These are phyloP conservation scores for Ranitomeya variabilis DNA, from an alignment of 2,113 vertebrate species.

Conservation along the genomic window DNA sequence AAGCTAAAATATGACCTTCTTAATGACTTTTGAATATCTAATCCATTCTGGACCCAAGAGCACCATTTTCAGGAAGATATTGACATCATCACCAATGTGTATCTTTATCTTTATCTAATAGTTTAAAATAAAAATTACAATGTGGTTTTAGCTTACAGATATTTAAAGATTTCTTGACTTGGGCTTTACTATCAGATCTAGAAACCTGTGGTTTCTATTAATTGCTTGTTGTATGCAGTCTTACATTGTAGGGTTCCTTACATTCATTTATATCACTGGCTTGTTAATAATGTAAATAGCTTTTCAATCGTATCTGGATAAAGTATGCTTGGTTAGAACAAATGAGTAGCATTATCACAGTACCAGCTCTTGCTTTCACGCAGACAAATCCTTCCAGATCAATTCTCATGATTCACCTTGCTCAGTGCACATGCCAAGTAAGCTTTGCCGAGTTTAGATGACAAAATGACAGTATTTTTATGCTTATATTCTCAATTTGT, in stretches of 20 bases:
- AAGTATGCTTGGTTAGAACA: conserved; percentile 6
- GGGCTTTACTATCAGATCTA: not conserved
- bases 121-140: no score
- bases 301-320: not conserved
- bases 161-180: not conserved
- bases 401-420: conserved; percentile 30
- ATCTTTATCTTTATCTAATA: no score
- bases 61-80: no score
- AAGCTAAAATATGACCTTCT: no score
- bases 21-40: no score
- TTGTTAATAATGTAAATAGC: conserved; percentile 27
- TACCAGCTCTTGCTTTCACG: not conserved
- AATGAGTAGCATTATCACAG: conserved; percentile 34
- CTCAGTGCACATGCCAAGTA: conserved; percentile 31
- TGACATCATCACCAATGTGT: no score
- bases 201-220: not conserved
- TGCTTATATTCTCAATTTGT: conserved; percentile 49
- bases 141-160: no score
- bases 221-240: not conserved
- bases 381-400: conserved; percentile 30
- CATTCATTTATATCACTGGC: not conserved
- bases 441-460: conserved; percentile 32
- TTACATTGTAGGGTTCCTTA: not conserved
- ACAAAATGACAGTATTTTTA: conserved; percentile 45
- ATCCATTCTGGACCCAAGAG: no score